A percentile compares a stretch with the other conserved stretches of the same genome.
These are phyloP conservation scores for Polylopha cassiicola DNA, from an alignment of 2,888 invertebrate genomes.

Conservation along the genomic window DNA sequence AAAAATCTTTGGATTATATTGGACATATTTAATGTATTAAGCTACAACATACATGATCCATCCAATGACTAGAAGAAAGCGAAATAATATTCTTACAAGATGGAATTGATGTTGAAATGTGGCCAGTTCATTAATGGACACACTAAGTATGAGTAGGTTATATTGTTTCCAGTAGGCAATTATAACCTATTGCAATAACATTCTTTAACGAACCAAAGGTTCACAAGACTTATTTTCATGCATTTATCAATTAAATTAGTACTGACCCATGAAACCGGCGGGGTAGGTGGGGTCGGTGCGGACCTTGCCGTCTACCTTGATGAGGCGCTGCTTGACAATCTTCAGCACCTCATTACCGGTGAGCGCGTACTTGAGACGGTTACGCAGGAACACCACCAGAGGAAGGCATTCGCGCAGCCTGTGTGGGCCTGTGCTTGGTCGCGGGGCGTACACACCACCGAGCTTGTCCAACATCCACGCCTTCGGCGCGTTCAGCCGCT, in stretches of 20 bases:
- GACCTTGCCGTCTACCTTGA: slow-evolving; percentile 99
- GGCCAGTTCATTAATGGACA: too few species aligned
- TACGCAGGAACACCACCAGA: slow-evolving; percentile 96
- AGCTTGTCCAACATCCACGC: slow-evolving; percentile 99
- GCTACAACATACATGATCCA: too few species aligned
- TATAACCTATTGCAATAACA: too few species aligned
- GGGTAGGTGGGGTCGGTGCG: slow-evolving; percentile 98
- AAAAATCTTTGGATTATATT: too few species aligned
- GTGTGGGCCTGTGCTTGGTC: slow-evolving; percentile 98
- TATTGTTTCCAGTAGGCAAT: too few species aligned
- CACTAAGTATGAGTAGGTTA: too few species aligned
- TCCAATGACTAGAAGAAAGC: too few species aligned
- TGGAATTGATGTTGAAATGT: too few species aligned
- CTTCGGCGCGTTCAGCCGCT: slow-evolving; percentile 98
- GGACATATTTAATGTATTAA: too few species aligned
- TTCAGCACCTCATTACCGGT: slow-evolving; percentile 98
- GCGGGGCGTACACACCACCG: slow-evolving; percentile 97
- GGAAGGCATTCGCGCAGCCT: slow-evolving; percentile 98
- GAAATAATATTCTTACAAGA: too few species aligned
- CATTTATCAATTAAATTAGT: slow-evolving; percentile 1
- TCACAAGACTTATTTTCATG: background rate
- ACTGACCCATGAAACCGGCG: slow-evolving; percentile 98
- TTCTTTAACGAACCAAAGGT: background rate
- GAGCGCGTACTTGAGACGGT: slow-evolving; percentile 98
- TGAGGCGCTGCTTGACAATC: slow-evolving; percentile 97